A percentile compares a stretch with the other conserved stretches of the same genome.
Evolutionary conservation across 2,113 vertebrate genomes (phyloP).

Genomic region (Axis porcinus): DNA sequence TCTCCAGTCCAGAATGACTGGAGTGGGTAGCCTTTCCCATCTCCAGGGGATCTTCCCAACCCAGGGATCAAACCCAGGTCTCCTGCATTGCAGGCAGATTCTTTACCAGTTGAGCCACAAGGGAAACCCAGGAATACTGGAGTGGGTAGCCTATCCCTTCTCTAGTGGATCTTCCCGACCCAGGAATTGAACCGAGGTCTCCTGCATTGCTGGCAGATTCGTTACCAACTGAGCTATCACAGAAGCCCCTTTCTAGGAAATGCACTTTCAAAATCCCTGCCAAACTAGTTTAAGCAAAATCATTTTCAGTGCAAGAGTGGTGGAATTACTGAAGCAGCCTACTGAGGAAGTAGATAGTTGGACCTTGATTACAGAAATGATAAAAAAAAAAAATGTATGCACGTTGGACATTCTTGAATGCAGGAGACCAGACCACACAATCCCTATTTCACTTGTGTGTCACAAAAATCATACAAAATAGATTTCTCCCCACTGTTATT

Average conservation of each 20-base stretch:
- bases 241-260: background rate
- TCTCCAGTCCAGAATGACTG: background rate
- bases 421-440: background rate
- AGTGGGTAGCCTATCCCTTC: background rate
- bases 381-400: background rate
- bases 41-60: background rate
- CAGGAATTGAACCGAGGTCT: background rate
- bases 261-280: background rate
- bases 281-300: background rate
- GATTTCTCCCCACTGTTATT: background rate
- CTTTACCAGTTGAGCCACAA: background rate
- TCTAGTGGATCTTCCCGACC: background rate
- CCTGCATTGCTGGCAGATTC: background rate
- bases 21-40: background rate
- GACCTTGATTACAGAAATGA: background rate
- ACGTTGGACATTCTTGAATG: background rate
- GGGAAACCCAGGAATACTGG: background rate
- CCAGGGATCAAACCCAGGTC: background rate
- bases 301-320: background rate
- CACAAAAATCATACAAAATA: background rate
- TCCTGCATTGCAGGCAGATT: background rate
- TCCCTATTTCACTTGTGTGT: background rate
- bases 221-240: background rate
- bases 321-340: background rate
- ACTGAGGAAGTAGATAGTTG: background rate